These are phyloP conservation scores for Heliconius himera DNA, from an alignment of 1,140 invertebrate species.

Conservation along the genomic window DNA sequence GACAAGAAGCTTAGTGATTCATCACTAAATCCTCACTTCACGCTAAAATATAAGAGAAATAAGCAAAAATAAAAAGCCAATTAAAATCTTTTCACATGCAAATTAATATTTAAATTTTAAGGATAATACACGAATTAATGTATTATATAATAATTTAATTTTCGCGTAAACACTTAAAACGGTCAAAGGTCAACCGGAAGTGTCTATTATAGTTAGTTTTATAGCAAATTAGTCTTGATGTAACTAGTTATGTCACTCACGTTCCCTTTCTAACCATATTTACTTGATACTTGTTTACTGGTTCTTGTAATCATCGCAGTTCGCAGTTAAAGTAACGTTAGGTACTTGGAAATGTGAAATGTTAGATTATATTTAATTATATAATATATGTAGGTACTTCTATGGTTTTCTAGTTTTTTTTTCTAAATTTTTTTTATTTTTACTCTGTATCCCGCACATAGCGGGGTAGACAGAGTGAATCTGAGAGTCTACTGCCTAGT, in stretches of 20 bases:
- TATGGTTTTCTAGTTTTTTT: not conserved
- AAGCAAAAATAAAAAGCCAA: not conserved
- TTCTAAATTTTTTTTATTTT: not conserved
- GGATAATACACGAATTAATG: no score
- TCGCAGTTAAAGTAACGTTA: not conserved
- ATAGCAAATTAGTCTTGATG: slow-evolving; percentile 6
- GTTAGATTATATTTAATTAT: slow-evolving; percentile 6
- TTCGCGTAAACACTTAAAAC: not conserved
- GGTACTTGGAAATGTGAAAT: not conserved
- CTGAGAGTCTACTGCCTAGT: no score
- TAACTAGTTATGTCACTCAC: slow-evolving; percentile 9
- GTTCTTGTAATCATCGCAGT: slow-evolving; percentile 11
- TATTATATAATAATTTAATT: not conserved
- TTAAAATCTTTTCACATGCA: not conserved
- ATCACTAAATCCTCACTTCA: no score
- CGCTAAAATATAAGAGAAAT: no score
- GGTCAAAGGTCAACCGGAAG: slow-evolving; percentile 1
- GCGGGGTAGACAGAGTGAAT: no score
- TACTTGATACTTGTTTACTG: not conserved
- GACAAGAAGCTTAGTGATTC: no score
- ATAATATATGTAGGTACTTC: not conserved
- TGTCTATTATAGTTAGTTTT: slow-evolving; percentile 1
- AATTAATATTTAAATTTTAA: not conserved
- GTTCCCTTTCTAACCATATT: slow-evolving; percentile 14
- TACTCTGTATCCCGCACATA: no score